Evolutionary conservation across 2,113 vertebrate genomes (phyloP), one percentile per base, ranked within the genome.

Genomic region (Gadus macrocephalus): DNA sequence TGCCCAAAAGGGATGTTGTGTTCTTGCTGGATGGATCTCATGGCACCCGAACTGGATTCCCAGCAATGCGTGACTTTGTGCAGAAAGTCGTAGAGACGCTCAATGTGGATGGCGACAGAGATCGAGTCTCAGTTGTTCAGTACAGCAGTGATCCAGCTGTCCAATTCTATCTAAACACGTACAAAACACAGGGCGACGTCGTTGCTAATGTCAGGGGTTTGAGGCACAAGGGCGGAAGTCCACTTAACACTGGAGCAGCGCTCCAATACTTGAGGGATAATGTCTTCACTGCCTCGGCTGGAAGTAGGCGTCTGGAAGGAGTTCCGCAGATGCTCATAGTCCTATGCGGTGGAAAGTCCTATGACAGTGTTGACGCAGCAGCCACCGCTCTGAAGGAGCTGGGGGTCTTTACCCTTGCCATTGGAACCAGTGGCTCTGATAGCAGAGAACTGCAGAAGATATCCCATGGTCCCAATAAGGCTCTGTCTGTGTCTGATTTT

Each of bases 61-160:
- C 88, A 15, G 89, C 92, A 17, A 91, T 94, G 35, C 86, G 92
- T 1, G 93, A 94, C 71, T 94, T 95, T 56, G 76, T 94, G 60
- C 68, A 75, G 16, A 73, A 49, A 69, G 42, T 74, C 27, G 73
- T 79, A 16, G 72, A 74, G 38, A 78, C 65, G 19, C 64, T 81
- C 6, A 69, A 68, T 74, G 68, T 82, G 71, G 68, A 55, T 49
- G 42, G 69, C 31, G 5, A 31, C 74, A 64, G 65, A 56, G 74
- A 80, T 31, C 70, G 71, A 9, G 60, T 82, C 35, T 75, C 73
- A 49, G 64, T 82, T 31, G 71, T 73, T 19, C 77, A 79, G 68
- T 79, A 67, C 63, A 78, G 81, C 69, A 73, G 69, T 61, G 62
- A 71, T 55, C n/a, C 64, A 63, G 67, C 62, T 17, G 71, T 71